These are phyloP conservation scores for Helicoverpa assulta DNA, from an alignment of 2,888 invertebrate species.

Conservation along the genomic window DNA sequence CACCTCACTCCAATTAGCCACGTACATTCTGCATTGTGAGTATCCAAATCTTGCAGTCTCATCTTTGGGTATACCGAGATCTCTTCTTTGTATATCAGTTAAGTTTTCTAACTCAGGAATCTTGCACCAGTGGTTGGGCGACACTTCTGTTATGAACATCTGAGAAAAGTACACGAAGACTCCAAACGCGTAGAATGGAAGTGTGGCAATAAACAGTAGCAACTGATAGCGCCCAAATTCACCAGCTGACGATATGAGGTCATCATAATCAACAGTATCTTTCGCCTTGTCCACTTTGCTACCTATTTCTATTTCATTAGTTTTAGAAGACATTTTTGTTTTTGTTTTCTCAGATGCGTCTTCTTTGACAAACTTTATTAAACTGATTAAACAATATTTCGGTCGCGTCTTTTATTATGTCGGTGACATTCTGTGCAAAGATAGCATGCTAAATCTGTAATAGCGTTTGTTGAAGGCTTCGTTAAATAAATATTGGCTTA, in stretches of 20 bases:
- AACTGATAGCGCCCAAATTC: slow-evolving; percentile 73
- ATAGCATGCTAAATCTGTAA: slow-evolving; percentile 41
- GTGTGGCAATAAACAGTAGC: slow-evolving; percentile 67
- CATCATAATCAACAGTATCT: slow-evolving; percentile 69
- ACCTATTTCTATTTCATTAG: slow-evolving; percentile 25
- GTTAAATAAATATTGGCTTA: slow-evolving; percentile 33
- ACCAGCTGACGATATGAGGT: slow-evolving; percentile 71
- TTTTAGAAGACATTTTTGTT: slow-evolving; percentile 46
- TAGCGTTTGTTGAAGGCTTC: slow-evolving; percentile 33
- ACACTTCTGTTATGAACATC: slow-evolving; percentile 73
- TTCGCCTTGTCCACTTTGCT: slow-evolving; percentile 43
- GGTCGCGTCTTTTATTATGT: slow-evolving; percentile 45
- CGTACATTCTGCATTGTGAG: slow-evolving; percentile 72
- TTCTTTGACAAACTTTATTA: slow-evolving; percentile 24
- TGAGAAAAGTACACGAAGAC: slow-evolving; percentile 72
- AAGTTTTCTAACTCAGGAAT: slow-evolving; percentile 73
- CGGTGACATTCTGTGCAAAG: slow-evolving; percentile 28
- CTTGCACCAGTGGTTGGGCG: slow-evolving; percentile 74
- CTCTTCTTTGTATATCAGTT: slow-evolving; percentile 67
- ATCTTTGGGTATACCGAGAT: slow-evolving; percentile 70
- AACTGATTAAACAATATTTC: slow-evolving; percentile 34
- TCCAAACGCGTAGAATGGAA: slow-evolving; percentile 72
- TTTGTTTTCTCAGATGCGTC: slow-evolving; percentile 12
- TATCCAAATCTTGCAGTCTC: slow-evolving; percentile 70
- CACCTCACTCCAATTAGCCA: slow-evolving; percentile 76